phyloP scores from a whole-genome alignment of 1,140 invertebrate species.

The Branchinecta lynchi region DNA sequence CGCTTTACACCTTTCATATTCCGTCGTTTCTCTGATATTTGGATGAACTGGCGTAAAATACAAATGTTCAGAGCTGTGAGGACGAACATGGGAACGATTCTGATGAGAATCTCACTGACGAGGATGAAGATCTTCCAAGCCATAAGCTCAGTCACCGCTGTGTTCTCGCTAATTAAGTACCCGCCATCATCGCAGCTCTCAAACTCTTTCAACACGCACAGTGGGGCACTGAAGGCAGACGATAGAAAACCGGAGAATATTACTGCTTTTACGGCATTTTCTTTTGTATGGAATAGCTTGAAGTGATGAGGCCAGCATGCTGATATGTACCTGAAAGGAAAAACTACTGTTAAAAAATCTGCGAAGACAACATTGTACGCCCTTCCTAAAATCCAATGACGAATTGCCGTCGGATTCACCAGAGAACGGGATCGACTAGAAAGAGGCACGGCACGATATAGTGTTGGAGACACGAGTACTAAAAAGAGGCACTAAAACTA shows the following conservation, averaged over 20 bases:
- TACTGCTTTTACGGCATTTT: constrained; percentile 29
- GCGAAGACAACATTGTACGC: too few species aligned
- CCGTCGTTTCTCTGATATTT: constrained; percentile 26
- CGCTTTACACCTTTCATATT: constrained; percentile 16
- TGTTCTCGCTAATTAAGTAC: constrained; percentile 27
- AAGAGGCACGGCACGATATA: too few species aligned
- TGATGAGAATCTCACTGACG: constrained; percentile 26
- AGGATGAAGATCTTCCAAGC: constrained; percentile 28
- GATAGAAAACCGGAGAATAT: constrained; percentile 28
- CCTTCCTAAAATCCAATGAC: too few species aligned
- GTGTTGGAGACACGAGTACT: too few species aligned
- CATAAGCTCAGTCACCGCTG: constrained; percentile 21
- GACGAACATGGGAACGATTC: constrained; percentile 29
- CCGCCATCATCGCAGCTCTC: constrained; percentile 13
- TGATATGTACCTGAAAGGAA: constrained; percentile 28
- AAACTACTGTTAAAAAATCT: neutral
- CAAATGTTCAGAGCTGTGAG: constrained; percentile 30
- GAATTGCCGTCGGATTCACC: too few species aligned
- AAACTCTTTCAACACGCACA: constrained; percentile 29
- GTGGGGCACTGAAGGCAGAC: constrained; percentile 30
- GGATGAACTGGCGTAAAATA: constrained; percentile 30
- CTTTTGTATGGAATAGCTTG: constrained; percentile 30
- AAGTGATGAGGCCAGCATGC: constrained; percentile 33
- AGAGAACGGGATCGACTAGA: too few species aligned
- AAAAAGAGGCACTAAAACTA: too few species aligned